Percentiles rank a stretch among this genome's conserved stretches.
phyloP scores from a whole-genome alignment of 2,888 invertebrate genomes.

The Philereme transversata region DNA sequence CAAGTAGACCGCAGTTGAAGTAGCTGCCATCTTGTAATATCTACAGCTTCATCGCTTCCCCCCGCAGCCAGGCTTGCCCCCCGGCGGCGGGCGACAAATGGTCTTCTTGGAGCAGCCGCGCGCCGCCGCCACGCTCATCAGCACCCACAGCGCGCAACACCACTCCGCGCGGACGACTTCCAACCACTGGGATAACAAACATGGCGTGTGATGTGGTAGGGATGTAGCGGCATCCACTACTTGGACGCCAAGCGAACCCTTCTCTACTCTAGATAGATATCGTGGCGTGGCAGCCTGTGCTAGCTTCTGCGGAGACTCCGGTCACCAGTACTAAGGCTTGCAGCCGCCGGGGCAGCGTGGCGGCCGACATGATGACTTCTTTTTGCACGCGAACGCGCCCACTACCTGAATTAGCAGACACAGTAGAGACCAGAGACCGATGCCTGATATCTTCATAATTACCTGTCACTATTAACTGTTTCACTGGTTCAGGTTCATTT shows the following conservation, averaged over 20 bases:
- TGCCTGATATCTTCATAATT: constrained; percentile 61
- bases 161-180: constrained; percentile 32
- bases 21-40: too few relatives aligned
- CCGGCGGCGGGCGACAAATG: constrained; percentile 71
- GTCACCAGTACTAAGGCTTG: constrained; percentile 74
- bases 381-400: constrained; percentile 62
- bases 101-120: constrained; percentile 63
- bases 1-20: too few relatives aligned
- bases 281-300: too few relatives aligned
- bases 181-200: neutral
- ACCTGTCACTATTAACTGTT: constrained; percentile 30
- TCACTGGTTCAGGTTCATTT: constrained; percentile 42
- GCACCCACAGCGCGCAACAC: constrained; percentile 41
- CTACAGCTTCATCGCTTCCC: constrained; percentile 34
- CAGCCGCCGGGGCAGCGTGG: constrained; percentile 78
- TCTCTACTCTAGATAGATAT: too few relatives aligned
- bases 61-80: constrained; percentile 67
- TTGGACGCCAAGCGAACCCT: too few relatives aligned
- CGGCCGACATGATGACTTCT: constrained; percentile 62
- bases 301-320: neutral
- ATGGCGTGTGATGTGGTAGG: too few relatives aligned
- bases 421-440: constrained; percentile 62
- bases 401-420: constrained; percentile 66
- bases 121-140: constrained; percentile 40
- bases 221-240: too few relatives aligned